Conservation (phyloP, 2,888 invertebrate genomes). For the Aleiodes alternator region DNA sequence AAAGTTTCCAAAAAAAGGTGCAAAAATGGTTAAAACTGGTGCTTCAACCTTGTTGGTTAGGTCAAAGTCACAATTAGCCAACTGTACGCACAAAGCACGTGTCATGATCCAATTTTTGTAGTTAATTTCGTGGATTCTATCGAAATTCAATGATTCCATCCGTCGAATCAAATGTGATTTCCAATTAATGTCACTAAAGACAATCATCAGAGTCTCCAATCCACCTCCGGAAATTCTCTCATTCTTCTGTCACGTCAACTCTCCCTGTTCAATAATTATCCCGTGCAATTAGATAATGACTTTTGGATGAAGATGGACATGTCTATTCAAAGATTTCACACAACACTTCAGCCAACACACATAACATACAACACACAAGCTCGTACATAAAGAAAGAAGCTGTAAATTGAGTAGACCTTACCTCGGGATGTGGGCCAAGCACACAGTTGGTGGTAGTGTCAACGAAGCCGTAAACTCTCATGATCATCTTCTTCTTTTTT, state of each 20-base stretch:
- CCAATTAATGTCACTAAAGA: neutral
- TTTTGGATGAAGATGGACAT: conserved; percentile 4
- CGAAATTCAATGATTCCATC: neutral
- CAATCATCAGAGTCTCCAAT: neutral
- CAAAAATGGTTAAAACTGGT: too few species aligned
- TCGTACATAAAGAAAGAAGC: conserved; percentile 2
- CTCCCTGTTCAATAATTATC: conserved; percentile 7
- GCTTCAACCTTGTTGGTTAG: too few species aligned
- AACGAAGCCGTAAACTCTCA: conserved; percentile 56
- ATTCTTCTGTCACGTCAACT: conserved; percentile 26
- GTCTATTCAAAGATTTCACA: conserved; percentile 21
- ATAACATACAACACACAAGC: neutral
- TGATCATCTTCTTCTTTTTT: conserved; percentile 40
- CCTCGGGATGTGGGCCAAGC: conserved; percentile 54
- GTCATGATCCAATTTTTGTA: too few species aligned
- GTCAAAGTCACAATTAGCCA: too few species aligned
- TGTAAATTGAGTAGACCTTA: conserved; percentile 1
- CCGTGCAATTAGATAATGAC: neutral
- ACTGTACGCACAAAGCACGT: too few species aligned
- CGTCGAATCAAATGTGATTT: conserved; percentile 6
- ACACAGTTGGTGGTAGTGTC: conserved; percentile 51
- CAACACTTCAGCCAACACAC: conserved; percentile 3
- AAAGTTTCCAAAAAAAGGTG: too few species aligned
- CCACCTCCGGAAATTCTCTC: neutral
- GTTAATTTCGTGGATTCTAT: conserved; percentile 6